Conservation (phyloP, 2,888 invertebrate genomes). For the Celastrina argiolus region DNA sequence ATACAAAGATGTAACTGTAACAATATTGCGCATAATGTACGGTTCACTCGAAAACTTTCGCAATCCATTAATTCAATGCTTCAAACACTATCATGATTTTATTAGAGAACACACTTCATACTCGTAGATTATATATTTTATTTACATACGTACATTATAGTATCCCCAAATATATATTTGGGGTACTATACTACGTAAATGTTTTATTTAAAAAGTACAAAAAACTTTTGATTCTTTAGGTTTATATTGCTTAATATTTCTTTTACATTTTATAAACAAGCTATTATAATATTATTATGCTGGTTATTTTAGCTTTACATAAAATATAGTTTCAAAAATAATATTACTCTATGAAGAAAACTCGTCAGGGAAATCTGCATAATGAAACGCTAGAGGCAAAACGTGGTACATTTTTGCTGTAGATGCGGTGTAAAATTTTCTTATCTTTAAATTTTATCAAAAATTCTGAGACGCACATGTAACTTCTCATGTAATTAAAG, state of each 20-base stretch:
- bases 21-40: background rate
- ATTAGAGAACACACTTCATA: background rate
- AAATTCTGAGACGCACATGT: no score
- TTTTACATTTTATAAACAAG: background rate
- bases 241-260: background rate
- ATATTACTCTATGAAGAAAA: slow-evolving; percentile 13
- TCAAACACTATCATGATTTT: background rate
- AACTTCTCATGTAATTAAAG: no score
- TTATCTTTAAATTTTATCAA: slow-evolving; percentile 2
- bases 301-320: slow-evolving; percentile 26
- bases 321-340: slow-evolving; percentile 26
- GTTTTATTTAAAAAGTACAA: no score
- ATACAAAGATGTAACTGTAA: no score
- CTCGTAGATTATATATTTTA: no score
- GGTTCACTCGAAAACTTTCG: background rate
- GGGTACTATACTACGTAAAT: no score
- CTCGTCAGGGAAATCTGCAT: slow-evolving; percentile 8
- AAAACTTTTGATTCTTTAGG: background rate
- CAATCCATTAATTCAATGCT: background rate
- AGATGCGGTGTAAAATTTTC: slow-evolving; percentile 5
- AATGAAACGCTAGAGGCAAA: slow-evolving; percentile 8
- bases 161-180: no score
- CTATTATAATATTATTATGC: background rate
- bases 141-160: no score
- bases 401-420: background rate